Conservation (phyloP, 2,113 vertebrate genomes). For the Austrofundulus limnaeus region DNA sequence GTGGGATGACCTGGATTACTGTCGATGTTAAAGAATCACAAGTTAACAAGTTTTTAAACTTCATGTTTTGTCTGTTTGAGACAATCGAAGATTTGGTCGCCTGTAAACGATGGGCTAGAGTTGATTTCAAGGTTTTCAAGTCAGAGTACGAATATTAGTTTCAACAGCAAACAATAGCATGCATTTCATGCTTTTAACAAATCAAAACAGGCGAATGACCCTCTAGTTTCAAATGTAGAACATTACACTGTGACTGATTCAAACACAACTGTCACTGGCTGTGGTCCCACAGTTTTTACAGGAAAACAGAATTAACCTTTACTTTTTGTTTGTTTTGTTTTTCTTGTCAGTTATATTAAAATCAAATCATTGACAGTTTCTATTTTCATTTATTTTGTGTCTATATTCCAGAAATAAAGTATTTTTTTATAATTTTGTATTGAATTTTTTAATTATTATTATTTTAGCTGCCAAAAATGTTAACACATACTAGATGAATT, state of each 20-base stretch:
- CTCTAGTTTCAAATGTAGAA: background rate
- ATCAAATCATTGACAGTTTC: too few relatives aligned
- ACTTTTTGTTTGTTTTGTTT: too few relatives aligned
- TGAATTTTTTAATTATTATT: too few relatives aligned
- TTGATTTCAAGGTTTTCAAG: background rate
- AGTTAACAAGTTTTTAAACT: background rate
- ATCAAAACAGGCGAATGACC: background rate
- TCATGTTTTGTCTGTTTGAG: background rate
- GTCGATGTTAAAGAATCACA: background rate
- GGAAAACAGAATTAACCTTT: too few relatives aligned
- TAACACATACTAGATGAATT: too few relatives aligned
- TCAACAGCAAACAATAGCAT: background rate
- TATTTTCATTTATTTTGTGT: too few relatives aligned
- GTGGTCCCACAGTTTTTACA: too few relatives aligned
- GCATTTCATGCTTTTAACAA: background rate
- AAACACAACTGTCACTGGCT: background rate
- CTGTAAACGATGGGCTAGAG: background rate
- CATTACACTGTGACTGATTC: background rate
- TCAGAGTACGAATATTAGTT: background rate
- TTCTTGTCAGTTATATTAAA: too few relatives aligned
- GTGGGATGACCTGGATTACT: background rate
- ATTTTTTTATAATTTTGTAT: too few relatives aligned
- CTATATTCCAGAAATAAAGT: too few relatives aligned
- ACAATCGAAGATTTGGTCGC: background rate
- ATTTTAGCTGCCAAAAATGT: too few relatives aligned